Evolutionary conservation across 2,888 invertebrate genomes (phyloP).

Genomic region (Drosophila kuntzei): DNA sequence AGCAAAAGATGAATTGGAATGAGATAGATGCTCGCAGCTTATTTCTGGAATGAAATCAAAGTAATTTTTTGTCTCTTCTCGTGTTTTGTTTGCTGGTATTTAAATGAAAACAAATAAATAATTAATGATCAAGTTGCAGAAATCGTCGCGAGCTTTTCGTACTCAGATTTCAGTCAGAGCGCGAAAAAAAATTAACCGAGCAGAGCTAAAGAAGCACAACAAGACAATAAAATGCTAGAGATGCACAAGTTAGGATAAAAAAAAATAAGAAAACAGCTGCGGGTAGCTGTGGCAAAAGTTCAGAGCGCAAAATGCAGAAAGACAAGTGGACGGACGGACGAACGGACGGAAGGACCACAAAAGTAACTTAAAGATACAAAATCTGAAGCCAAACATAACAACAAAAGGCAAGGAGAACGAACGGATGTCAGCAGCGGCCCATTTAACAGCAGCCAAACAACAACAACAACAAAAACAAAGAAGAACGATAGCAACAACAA

Average conservation of each 20-base stretch:
- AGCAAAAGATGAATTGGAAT: neutral
- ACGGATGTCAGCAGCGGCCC: conserved; percentile 53
- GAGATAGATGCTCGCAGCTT: neutral
- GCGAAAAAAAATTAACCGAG: conserved; percentile 17
- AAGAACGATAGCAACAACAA: conserved; percentile 11
- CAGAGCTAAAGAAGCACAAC: neutral
- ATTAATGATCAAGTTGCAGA: conserved; percentile 48
- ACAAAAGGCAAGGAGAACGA: conserved; percentile 53
- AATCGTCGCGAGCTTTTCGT: conserved; percentile 8
- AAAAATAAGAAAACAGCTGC: conserved; percentile 29
- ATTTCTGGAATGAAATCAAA: conserved; percentile 39
- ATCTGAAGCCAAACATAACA: conserved; percentile 52
- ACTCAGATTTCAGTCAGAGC: conserved; percentile 6
- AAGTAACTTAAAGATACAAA: conserved; percentile 71
- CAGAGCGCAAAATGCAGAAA: conserved; percentile 25
- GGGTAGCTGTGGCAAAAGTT: conserved; percentile 43
- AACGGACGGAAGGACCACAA: conserved; percentile 43
- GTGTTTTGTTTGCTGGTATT: conserved; percentile 28
- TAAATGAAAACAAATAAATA: conserved; percentile 53
- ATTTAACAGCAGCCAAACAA: conserved; percentile 44
- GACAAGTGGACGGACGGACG: conserved; percentile 22
- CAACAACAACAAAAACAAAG: conserved; percentile 19
- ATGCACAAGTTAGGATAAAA: conserved; percentile 36
- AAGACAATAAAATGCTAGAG: conserved; percentile 33
- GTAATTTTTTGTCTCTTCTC: conserved; percentile 32